Evolutionary conservation across 2,113 vertebrate species (phyloP).

Genomic region (Cyprichromis sp.): DNA sequence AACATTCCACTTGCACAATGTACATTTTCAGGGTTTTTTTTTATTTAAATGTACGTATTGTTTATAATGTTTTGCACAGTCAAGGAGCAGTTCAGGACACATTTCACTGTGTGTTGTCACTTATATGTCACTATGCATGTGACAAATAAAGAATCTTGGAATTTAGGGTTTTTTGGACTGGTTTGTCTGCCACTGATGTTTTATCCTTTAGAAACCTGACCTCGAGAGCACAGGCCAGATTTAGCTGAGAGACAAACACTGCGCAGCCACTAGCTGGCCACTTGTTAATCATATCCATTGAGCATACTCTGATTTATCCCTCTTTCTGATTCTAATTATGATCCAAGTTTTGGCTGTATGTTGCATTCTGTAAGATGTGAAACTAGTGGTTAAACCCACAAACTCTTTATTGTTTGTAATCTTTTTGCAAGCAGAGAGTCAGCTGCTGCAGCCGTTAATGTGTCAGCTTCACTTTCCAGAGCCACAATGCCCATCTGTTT

Average conservation of each 20-base stretch:
- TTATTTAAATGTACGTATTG: neutral
- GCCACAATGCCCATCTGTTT: neutral
- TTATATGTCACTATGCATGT: neutral
- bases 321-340: neutral
- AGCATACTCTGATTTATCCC: neutral
- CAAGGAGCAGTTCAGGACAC: neutral
- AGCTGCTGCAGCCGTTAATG: neutral
- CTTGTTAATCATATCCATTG: neutral
- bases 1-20: neutral
- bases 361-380: neutral
- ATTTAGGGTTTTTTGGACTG: neutral
- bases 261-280: neutral
- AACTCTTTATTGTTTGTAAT: neutral
- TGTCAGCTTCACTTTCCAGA: neutral
- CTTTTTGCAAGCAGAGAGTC: neutral
- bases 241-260: neutral
- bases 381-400: neutral
- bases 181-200: neutral
- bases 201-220: neutral
- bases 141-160: neutral
- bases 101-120: neutral
- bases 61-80: neutral
- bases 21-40: neutral
- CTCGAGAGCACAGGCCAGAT: neutral
- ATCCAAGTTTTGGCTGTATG: neutral